phyloP scores from a whole-genome alignment of 35 echinoderm and acorn worm species.

The Lytechinus pictus region DNA sequence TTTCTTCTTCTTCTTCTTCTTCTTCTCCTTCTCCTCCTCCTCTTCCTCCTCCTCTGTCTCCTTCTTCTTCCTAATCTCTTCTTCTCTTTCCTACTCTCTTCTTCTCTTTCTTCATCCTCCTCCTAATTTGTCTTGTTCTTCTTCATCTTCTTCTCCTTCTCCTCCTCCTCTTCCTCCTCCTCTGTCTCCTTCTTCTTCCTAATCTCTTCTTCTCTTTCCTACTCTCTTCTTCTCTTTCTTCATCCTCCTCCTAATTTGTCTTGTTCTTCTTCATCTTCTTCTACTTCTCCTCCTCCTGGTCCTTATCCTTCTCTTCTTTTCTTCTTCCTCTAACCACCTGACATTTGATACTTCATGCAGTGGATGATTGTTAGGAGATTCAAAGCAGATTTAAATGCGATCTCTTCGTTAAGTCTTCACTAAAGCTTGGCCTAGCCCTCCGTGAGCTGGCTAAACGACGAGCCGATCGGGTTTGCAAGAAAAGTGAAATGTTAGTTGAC shows the following conservation, averaged over 20 bases:
- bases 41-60: too few relatives aligned
- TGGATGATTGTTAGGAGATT: not conserved
- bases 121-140: too few relatives aligned
- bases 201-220: too few relatives aligned
- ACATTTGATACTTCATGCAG: not conserved
- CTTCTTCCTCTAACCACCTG: not conserved
- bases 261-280: not conserved
- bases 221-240: too few relatives aligned
- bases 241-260: too few relatives aligned
- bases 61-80: too few relatives aligned
- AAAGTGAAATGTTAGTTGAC: constrained; percentile 4
- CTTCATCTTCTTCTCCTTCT: not conserved
- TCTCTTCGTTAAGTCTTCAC: not conserved
- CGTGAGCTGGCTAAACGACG: not conserved
- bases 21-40: too few relatives aligned
- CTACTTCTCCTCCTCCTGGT: not conserved
- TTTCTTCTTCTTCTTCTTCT: too few relatives aligned
- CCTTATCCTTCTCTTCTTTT: not conserved
- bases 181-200: too few relatives aligned
- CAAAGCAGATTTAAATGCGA: not conserved
- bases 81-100: too few relatives aligned
- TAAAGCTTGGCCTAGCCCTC: not conserved
- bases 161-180: too few relatives aligned
- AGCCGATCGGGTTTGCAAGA: not conserved
- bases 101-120: too few relatives aligned